Percentiles rank a stretch among this genome's conserved stretches.
These are phyloP conservation scores for Argynnis bischoffii DNA, from an alignment of 2,888 invertebrate genomes.

Conservation along the genomic window DNA sequence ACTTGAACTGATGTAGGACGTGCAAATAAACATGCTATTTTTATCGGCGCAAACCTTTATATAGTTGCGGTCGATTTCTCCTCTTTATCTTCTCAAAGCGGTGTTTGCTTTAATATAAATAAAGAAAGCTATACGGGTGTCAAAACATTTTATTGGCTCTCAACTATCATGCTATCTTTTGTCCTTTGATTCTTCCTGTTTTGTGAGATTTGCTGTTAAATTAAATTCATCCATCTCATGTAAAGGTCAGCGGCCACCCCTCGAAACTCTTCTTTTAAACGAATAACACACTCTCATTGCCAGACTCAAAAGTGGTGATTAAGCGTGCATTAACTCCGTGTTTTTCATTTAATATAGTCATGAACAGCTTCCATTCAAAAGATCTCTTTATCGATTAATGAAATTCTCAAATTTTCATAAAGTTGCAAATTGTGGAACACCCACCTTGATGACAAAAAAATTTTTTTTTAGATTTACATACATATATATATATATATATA, in stretches of 20 bases:
- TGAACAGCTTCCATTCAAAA: constrained; percentile 13
- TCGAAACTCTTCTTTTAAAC: constrained; percentile 12
- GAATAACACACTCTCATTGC: constrained; percentile 14
- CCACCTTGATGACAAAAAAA: constrained; percentile 3
- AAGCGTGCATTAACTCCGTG: constrained; percentile 21
- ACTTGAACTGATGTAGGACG: constrained; percentile 76
- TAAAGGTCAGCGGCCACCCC: constrained; percentile 20
- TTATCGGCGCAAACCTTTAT: constrained; percentile 81
- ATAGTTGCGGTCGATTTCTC: constrained; percentile 81
- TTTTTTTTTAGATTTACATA: no score
- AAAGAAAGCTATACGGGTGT: constrained; percentile 67
- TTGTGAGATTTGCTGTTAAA: constrained; percentile 2
- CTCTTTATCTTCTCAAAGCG: constrained; percentile 77
- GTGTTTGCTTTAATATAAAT: constrained; percentile 79
- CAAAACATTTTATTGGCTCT: constrained; percentile 50
- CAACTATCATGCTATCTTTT: constrained; percentile 21
- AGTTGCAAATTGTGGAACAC: constrained; percentile 7
- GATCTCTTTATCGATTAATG: constrained; percentile 19
- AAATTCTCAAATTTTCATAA: constrained; percentile 8
- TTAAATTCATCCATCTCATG: not conserved
- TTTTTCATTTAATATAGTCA: constrained; percentile 20
- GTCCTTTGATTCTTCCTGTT: constrained; percentile 44
- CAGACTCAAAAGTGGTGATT: constrained; percentile 18
- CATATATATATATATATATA: no score
- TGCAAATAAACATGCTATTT: constrained; percentile 82